Percentiles rank a stretch among this genome's conserved stretches.
These are phyloP conservation scores for Myrmecophaga tridactyla DNA, from an alignment of 2,113 vertebrate genomes.

Conservation along the genomic window DNA sequence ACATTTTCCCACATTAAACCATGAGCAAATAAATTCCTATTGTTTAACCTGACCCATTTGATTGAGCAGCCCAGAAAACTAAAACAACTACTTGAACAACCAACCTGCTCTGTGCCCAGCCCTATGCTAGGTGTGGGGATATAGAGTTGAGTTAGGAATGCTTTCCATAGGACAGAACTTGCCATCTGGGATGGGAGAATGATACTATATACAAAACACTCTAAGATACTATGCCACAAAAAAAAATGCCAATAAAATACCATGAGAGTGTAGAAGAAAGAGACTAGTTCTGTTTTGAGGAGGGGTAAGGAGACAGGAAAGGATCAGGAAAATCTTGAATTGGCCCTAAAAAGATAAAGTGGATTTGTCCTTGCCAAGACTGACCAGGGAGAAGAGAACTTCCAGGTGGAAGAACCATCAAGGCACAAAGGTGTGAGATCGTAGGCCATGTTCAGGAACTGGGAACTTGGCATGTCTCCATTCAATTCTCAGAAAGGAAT, in stretches of 20 bases:
- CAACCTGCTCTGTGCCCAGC: not conserved
- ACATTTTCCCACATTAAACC: too few relatives aligned
- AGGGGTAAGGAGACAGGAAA: not conserved
- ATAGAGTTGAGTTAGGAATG: not conserved
- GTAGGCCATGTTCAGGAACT: not conserved
- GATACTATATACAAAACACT: not conserved
- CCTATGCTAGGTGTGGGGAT: too few relatives aligned
- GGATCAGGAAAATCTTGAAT: not conserved
- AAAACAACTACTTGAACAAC: not conserved
- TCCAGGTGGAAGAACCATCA: not conserved
- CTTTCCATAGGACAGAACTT: not conserved
- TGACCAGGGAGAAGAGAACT: not conserved
- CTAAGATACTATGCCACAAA: not conserved
- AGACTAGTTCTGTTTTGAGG: not conserved
- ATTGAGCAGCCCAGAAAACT: too few relatives aligned
- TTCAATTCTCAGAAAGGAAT: not conserved
- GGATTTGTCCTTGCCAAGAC: not conserved
- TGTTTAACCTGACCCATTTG: too few relatives aligned
- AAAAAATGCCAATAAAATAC: not conserved
- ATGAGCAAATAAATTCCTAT: too few relatives aligned
- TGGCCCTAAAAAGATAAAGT: not conserved
- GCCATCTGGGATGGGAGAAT: not conserved
- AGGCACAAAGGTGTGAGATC: not conserved
- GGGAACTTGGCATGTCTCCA: not conserved
- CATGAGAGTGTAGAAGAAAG: not conserved